Evolutionary conservation across 2,888 invertebrate species (phyloP), one percentile per base, ranked within the genome.

Genomic region (Phrixothrix hirtus): DNA sequence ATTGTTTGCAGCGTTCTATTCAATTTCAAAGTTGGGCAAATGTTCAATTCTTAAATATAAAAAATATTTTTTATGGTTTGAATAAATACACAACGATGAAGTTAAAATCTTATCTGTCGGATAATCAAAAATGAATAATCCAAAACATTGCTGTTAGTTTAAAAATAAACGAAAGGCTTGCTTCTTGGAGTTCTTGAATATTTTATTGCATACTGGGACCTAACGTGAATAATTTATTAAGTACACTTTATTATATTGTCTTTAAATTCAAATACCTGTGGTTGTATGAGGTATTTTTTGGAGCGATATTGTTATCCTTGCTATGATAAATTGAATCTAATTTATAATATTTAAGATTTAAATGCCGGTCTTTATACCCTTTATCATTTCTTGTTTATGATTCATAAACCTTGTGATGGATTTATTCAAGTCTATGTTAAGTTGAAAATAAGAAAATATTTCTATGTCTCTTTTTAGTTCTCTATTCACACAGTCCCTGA

Each of bases 171-270:
- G 38, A 43, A 39, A 30, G 35, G 34, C 35, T 50, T 50, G 43
- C 36, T 39, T 32, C 32, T 11, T 38, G 43, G 34, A 26, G 44
- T 39, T 44, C 14, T 12, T 51, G 45, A 51, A 51, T 51, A 51
- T 51, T 51, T 51, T 38, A 51, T 39, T 51, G 29, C 39, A 10
- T 35, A 17, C 34, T 21, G 27, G 51, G 39, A 44, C 43, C 51
- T 17, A 51, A 45, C 39, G 51, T 35, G 45, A 51, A 51, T 51
- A 51, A 51, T 51, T 51, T 45, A 51, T 51, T 38, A 45, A 39
- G 35, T 34, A 38, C 30, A 29, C 42, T 51, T 44, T 51, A 45
- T 51, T 51, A 51, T 45, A 39, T 44, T 45, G 51, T 51, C 51
- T 51, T 45, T 37, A 51, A 25, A 51, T 45, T 45, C 51, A 45